Conservation (phyloP, 2,888 invertebrate species). For the Drosophila eohydei region DNA sequence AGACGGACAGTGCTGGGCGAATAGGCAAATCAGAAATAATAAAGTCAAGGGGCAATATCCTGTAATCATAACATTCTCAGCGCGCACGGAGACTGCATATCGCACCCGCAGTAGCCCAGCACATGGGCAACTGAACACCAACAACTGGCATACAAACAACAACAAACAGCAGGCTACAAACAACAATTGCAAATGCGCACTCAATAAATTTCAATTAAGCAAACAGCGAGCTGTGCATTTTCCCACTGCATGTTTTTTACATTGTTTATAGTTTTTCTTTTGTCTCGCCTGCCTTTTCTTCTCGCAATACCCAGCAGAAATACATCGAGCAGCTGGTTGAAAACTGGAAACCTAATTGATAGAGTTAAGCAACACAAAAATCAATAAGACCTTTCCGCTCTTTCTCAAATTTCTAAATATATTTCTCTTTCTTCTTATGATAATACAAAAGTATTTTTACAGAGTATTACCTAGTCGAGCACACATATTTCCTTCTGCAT, state of each 20-base stretch:
- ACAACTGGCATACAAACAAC: constrained; percentile 12
- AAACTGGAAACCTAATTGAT: background rate
- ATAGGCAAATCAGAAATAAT: constrained; percentile 62
- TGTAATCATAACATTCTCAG: constrained; percentile 59
- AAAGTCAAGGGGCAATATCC: constrained; percentile 72
- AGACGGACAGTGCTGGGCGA: background rate
- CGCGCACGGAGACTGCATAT: constrained; percentile 28
- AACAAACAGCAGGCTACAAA: constrained; percentile 19
- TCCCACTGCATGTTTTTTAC: constrained; percentile 36
- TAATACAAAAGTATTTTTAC: background rate
- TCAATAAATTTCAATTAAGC: constrained; percentile 76
- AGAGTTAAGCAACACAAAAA: background rate
- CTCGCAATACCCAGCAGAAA: constrained; percentile 15
- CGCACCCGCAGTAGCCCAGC: constrained; percentile 4
- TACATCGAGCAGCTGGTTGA: background rate
- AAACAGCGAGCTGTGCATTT: constrained; percentile 49
- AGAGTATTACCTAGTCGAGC: constrained; percentile 9
- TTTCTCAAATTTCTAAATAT: background rate
- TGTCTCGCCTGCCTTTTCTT: constrained; percentile 28
- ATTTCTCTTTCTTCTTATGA: background rate
- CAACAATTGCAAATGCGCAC: constrained; percentile 57
- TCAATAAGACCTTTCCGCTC: background rate
- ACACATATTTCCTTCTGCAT: constrained; percentile 7
- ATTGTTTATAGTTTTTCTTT: constrained; percentile 57
- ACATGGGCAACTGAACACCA: constrained; percentile 9